Evolutionary conservation across 2,113 vertebrate species (phyloP), one percentile per base, ranked within the genome.

Genomic region (Mungos mungo): DNA sequence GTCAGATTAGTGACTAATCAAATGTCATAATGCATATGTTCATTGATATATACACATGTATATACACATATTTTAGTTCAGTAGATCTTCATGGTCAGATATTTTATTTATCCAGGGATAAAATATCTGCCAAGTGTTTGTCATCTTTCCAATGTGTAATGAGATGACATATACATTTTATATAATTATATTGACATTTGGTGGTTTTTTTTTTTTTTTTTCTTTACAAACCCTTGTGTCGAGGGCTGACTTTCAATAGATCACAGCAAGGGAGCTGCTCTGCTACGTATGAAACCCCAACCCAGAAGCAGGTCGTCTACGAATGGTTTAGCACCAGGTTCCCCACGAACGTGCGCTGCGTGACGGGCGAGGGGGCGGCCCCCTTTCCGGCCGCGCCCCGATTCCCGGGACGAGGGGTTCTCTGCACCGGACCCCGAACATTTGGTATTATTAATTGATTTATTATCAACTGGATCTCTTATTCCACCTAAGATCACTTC

Each of bases 1-100:
- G 96, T 63, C 88, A 91, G 69, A 97, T 96, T 93, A 96, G 93
- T 96, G 76, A 85, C 88, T 94, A 97, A 88, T 96, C 86, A 97
- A 97, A 98, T 87, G 4, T 54, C 71, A 94, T 54, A 92, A 68
- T 47, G 21, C 11, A 27, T 72, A 87, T 83, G 86, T 47, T 66
- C 60, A 14, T 47, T 77, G 27, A 77, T 47, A 31, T 77, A 77
- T 47, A 31, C 3, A 77, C 74, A 47, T 47, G 29, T 77, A 31
- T 47, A 47, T 31, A 47, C 8, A 14, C 5, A 41, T 69, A 95
- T 83, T 98, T 95, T 94, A 85, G 33, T 77, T 96, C 89, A 97
- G 90, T 63, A 92, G 93, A 94, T 95, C 83, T 97, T 98, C 96
- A 96, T 93, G 91, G 96, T 97, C 60, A 94, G 12, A 82, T 74